Conservation (phyloP, 2,888 invertebrate genomes). For the Drosophila helvetica region DNA sequence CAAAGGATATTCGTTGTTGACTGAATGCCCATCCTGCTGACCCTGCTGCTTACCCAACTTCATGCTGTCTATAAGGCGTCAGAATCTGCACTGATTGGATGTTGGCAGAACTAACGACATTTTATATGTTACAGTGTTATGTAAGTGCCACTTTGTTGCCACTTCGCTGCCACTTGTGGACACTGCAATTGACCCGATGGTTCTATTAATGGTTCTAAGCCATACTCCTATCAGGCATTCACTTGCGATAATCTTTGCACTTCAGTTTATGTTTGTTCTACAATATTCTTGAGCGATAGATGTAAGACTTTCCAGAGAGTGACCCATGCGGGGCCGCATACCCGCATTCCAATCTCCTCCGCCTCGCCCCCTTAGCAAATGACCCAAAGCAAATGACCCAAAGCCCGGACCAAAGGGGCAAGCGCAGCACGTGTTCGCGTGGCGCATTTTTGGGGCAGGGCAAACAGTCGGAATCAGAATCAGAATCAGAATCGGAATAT, state of each 20-base stretch:
- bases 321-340: background rate
- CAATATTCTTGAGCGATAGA: conserved; percentile 6
- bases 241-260: background rate
- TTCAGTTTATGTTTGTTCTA: conserved; percentile 21
- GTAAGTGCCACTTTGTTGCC: conserved; percentile 6
- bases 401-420: conserved; percentile 43
- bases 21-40: background rate
- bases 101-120: background rate
- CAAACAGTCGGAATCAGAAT: conserved; percentile 66
- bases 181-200: conserved; percentile 61
- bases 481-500: conserved; percentile 49
- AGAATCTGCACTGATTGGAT: conserved; percentile 11
- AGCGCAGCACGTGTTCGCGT: conserved; percentile 41
- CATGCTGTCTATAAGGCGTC: conserved; percentile 39
- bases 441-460: conserved; percentile 54
- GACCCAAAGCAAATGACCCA: conserved; percentile 47
- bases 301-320: background rate
- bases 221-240: background rate
- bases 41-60: conserved; percentile 50
- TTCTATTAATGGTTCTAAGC: background rate
- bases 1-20: background rate
- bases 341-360: conserved; percentile 25
- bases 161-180: conserved; percentile 38
- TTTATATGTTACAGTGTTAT: conserved; percentile 25
- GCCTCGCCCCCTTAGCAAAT: conserved; percentile 2